These are phyloP conservation scores for Gallinago paraguaiae DNA, from an alignment of 2,113 vertebrate species.

Conservation along the genomic window DNA sequence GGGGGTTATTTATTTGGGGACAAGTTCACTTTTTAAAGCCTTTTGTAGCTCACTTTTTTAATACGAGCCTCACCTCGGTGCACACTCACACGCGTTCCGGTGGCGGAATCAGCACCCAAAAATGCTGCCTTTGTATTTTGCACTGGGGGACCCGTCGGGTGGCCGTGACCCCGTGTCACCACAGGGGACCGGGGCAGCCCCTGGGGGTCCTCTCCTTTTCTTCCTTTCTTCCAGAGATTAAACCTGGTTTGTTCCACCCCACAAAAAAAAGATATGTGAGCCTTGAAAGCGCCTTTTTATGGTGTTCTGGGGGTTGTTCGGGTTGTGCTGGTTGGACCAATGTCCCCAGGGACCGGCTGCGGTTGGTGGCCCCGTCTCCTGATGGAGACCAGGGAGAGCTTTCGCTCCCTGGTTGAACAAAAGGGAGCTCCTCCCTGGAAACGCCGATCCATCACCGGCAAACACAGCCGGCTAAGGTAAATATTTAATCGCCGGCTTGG, in stretches of 20 bases:
- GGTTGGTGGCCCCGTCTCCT: not conserved
- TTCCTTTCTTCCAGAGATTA: slow-evolving; percentile 10
- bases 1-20: slow-evolving; percentile 51
- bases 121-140: slow-evolving; percentile 18
- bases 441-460: slow-evolving; percentile 1
- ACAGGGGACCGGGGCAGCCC: not conserved
- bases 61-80: not conserved
- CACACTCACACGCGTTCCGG: not conserved
- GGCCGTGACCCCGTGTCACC: rapidly evolving
- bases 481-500: slow-evolving; percentile 62
- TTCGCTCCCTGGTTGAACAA: not conserved
- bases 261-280: not conserved
- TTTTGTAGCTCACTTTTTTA: slow-evolving; percentile 67
- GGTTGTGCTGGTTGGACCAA: rapidly evolving
- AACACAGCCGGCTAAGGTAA: slow-evolving; percentile 35
- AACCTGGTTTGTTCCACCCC: not conserved
- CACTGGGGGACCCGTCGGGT: not conserved
- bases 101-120: not conserved
- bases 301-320: not conserved
- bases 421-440: slow-evolving; percentile 30
- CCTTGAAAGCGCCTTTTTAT: not conserved
- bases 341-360: not conserved
- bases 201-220: not conserved
- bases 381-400: not conserved
- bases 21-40: slow-evolving; percentile 34